Conservation (phyloP, 2,888 invertebrate species). For the Nymphalis polychloros region DNA sequence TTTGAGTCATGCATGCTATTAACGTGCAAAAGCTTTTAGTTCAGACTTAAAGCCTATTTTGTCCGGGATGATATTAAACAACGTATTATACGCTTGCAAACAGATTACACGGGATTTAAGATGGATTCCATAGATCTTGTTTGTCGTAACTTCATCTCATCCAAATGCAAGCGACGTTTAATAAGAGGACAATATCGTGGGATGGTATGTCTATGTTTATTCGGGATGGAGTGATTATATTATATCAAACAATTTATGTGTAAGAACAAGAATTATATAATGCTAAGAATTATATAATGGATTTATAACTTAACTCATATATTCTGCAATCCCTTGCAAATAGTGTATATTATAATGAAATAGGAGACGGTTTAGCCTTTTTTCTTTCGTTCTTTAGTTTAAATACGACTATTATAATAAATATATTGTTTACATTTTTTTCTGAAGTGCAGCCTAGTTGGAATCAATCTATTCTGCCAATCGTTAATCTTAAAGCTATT, state of each 20-base stretch:
- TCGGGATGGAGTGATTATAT: constrained; percentile 7
- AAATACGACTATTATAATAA: background rate
- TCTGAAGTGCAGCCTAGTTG: too few species aligned
- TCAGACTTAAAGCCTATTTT: constrained; percentile 32
- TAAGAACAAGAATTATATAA: too few species aligned
- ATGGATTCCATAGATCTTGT: constrained; percentile 28
- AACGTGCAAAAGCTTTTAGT: constrained; percentile 17
- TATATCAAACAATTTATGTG: background rate
- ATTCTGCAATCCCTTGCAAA: too few species aligned
- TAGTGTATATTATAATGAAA: too few species aligned
- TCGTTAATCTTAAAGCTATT: too few species aligned
- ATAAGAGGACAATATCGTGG: constrained; percentile 9
- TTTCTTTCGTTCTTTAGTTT: background rate
- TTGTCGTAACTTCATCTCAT: constrained; percentile 24
- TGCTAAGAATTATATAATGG: too few species aligned
- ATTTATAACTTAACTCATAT: too few species aligned
- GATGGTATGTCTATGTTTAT: constrained; percentile 10
- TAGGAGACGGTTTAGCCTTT: too few species aligned
- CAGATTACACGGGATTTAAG: constrained; percentile 28
- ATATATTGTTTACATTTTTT: too few species aligned
- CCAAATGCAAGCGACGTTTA: constrained; percentile 14
- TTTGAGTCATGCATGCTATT: constrained; percentile 12
- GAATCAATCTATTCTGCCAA: too few species aligned
- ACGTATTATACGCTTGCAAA: constrained; percentile 21
- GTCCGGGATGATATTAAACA: constrained; percentile 21